Conservation (phyloP, 2,797 vertebrate species). For the Mormyrops attenuatus region DNA sequence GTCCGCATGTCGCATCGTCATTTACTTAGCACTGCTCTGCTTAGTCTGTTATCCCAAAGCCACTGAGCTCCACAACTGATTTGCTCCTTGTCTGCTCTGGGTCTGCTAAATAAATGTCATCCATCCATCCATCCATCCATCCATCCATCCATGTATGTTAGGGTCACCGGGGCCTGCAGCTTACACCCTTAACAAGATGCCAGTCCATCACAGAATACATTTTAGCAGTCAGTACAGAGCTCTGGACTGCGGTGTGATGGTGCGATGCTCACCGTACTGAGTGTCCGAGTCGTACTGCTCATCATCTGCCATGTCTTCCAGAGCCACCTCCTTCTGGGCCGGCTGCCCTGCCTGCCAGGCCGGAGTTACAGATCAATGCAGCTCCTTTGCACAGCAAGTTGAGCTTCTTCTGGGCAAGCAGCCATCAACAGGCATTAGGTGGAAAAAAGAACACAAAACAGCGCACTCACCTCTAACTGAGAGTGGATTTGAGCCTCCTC, state of each 20-base stretch:
- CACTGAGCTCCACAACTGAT: neutral
- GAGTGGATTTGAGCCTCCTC: slow-evolving; percentile 43
- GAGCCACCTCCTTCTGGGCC: slow-evolving; percentile 23
- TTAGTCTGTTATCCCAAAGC: neutral
- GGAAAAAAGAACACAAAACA: neutral
- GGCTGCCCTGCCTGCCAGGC: neutral
- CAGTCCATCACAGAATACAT: neutral
- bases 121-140: neutral
- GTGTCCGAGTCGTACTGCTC: slow-evolving; percentile 38
- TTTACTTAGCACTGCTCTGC: neutral
- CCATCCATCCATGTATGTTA: neutral
- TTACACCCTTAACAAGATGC: neutral
- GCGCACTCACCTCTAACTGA: neutral
- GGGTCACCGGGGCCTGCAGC: neutral
- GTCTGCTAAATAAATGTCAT: neutral
- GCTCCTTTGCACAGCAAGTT: neutral
- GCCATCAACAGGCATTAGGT: neutral
- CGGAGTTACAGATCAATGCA: neutral
- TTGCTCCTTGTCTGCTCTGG: neutral
- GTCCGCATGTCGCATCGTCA: neutral
- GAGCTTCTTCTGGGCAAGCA: neutral
- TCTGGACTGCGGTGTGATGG: no score
- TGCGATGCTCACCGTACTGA: slow-evolving; percentile 39
- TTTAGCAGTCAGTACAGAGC: neutral
- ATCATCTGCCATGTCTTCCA: slow-evolving; percentile 19